Base-by-base conservation (phyloP, 2,113 vertebrate species). In the Hucho hucho region DNA sequence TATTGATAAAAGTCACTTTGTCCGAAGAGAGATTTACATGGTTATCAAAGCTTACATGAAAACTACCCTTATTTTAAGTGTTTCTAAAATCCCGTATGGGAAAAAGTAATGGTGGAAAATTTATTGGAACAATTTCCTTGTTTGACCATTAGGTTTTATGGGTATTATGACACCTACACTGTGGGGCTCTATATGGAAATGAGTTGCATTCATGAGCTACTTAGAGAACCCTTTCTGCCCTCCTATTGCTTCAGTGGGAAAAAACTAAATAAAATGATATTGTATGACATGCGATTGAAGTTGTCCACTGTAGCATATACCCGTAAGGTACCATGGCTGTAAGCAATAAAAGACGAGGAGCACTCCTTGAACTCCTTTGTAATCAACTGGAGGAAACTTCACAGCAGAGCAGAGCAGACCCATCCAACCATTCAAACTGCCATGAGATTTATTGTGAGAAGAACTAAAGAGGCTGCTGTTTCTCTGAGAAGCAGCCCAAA, bases 401-500 rank as follows among this genome's bases (percentile, higher is more conserved):
- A 84, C 86, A 87, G 82, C 79, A 76, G 77, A 64, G 82, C 79
- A 76, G 77, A 64, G 83, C 80, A 81, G 13, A 74, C 75, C 78
- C 74, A 77, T 86, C 78, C 83, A 81, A 76, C 84, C 85, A 84
- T 76, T 87, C 58, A 90, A 88, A 85, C 84, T 83, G 86, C 81
- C 79, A 65, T 4, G 16, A 88, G 88, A 91, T 92, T 91, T 92
- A 92, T 83, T 81, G 88, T 88, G 37, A 43, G 37, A 43, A 43
- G 37, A 43, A 43, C 37, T 43, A 79, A 80, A 83, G 79, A 77
- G 77, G 80, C 84, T 84, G 87, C 86, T 81, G 80, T 75, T 87
- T 89, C 84, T 85, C 88, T 83, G 68, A 86, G 87, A 88, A 83
- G 89, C 85, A 83, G 89, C 85, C 81, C 72, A 83, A 82, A 86